These are phyloP conservation scores for Cataglyphis livida DNA, from an alignment of 2,888 invertebrate genomes.

Conservation along the genomic window DNA sequence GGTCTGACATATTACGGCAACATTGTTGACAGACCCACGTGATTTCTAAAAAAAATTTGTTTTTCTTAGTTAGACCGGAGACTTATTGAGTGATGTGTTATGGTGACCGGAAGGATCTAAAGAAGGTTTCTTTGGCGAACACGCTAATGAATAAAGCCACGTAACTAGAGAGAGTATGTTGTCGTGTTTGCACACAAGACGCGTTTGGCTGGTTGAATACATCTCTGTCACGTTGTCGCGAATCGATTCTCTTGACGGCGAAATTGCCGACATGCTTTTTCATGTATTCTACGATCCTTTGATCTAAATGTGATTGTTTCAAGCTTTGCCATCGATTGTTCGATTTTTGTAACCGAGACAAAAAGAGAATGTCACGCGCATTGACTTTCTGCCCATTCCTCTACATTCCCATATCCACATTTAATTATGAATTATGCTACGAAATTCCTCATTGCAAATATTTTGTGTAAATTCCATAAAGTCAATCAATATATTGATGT, in stretches of 20 bases:
- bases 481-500: background rate
- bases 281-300: constrained; percentile 12
- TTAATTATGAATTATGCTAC: constrained; percentile 11
- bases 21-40: too few species aligned
- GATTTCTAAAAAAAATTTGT: too few species aligned
- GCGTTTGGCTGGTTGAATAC: constrained; percentile 26
- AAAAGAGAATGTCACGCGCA: constrained; percentile 1
- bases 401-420: background rate
- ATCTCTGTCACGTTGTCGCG: constrained; percentile 6
- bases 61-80: too few species aligned
- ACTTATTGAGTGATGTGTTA: too few species aligned
- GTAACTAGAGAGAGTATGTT: constrained; percentile 20
- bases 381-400: constrained; percentile 6
- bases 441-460: constrained; percentile 10
- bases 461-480: constrained; percentile 12
- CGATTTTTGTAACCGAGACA: constrained; percentile 26
- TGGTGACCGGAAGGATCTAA: background rate
- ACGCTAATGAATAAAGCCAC: constrained; percentile 36
- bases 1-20: too few species aligned
- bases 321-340: background rate
- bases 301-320: background rate
- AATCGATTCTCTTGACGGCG: background rate
- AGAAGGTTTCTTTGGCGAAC: background rate
- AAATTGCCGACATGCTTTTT: constrained; percentile 18
- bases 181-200: constrained; percentile 36